Evolutionary conservation across 2,113 vertebrate genomes (phyloP).

Genomic region (Condylura cristata): DNA sequence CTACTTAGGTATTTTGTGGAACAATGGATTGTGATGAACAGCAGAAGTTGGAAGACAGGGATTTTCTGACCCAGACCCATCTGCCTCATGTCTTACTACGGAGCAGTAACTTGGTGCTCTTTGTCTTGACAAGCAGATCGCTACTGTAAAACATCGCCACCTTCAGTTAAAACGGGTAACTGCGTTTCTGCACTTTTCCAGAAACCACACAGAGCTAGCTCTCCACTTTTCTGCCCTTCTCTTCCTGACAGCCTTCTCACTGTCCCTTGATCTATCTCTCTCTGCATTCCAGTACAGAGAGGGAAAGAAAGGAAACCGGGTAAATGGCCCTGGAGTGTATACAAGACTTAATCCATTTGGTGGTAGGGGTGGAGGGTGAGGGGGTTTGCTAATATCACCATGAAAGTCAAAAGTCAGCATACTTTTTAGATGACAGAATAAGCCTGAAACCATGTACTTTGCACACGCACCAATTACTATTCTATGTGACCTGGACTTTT

Average conservation of each 20-base stretch:
- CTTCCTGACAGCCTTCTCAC: background rate
- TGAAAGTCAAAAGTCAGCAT: constrained; percentile 62
- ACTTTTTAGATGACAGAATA: constrained; percentile 57
- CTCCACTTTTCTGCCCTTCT: background rate
- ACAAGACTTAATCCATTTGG: background rate
- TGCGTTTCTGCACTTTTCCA: background rate
- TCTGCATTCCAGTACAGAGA: background rate
- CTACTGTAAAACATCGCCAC: constrained; percentile 64
- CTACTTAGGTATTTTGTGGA: background rate
- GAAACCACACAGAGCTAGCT: background rate
- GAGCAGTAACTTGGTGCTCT: background rate
- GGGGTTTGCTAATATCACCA: constrained; percentile 49
- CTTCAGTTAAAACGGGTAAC: constrained; percentile 58
- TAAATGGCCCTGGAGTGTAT: constrained; percentile 36
- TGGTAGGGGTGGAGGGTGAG: too few species aligned
- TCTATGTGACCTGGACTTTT: constrained; percentile 9
- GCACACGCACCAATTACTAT: background rate
- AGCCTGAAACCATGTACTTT: background rate
- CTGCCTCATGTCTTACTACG: background rate
- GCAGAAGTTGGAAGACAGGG: background rate
- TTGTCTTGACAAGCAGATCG: background rate
- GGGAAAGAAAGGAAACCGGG: background rate
- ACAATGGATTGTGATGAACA: background rate
- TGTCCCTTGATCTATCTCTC: background rate
- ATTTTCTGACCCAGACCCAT: background rate